These are phyloP conservation scores for Rhinophrynus dorsalis DNA, from an alignment of 2,797 vertebrate species.

Conservation along the genomic window DNA sequence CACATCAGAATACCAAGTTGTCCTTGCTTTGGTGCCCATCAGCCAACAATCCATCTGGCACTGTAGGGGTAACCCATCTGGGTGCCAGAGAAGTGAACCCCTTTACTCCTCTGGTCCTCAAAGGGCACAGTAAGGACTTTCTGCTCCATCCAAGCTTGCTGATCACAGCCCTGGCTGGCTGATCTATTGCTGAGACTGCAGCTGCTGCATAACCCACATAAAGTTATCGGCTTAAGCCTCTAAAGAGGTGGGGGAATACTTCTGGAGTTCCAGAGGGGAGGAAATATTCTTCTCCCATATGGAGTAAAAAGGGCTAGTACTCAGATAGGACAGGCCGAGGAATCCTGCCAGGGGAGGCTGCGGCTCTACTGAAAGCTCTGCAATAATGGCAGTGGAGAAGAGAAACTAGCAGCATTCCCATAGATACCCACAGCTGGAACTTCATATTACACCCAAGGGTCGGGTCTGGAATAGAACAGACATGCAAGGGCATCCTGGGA, in stretches of 20 bases:
- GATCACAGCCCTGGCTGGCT: conserved; percentile 78
- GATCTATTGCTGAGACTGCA: conserved; percentile 71
- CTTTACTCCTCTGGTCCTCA: conserved; percentile 6
- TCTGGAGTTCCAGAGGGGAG: conserved; percentile 76
- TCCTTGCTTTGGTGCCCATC: too few species aligned
- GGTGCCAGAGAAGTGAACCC: too few species aligned
- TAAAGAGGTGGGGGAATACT: conserved; percentile 59
- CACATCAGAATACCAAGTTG: too few species aligned
- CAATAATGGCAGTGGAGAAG: conserved; percentile 88
- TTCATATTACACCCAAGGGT: conserved; percentile 83
- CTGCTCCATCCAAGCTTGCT: conserved; percentile 67
- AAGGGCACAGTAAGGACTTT: conserved; percentile 60
- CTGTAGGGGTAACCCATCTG: too few species aligned
- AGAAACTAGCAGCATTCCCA: conserved; percentile 86
- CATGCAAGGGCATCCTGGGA: background rate
- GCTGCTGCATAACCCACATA: conserved; percentile 72
- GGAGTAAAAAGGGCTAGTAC: conserved; percentile 82
- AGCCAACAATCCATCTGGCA: too few species aligned
- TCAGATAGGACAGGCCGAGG: conserved; percentile 54
- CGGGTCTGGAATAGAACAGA: conserved; percentile 16
- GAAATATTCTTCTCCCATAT: conserved; percentile 94
- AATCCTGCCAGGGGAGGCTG: conserved; percentile 56
- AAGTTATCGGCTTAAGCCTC: conserved; percentile 72
- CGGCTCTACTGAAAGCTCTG: conserved; percentile 80
- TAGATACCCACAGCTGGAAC: conserved; percentile 87